Percentiles rank a stretch among this genome's conserved stretches.
Conservation (phyloP, 2,113 vertebrate genomes). For the Calcarius ornatus region DNA sequence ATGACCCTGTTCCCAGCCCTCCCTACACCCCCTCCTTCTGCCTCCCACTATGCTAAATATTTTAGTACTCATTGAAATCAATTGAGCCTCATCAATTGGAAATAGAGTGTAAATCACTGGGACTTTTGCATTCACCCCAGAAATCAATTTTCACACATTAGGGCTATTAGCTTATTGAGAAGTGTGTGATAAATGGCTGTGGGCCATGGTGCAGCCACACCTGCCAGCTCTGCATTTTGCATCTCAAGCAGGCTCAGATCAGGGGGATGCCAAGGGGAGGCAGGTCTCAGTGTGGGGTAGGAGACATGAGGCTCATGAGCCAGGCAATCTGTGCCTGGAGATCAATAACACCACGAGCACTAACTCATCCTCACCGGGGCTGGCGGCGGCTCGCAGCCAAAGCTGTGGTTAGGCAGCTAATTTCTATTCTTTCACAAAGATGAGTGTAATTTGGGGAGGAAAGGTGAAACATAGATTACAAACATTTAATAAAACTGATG, state of each 20-base stretch:
- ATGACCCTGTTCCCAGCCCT: neutral
- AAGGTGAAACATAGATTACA: neutral
- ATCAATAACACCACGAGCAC: constrained; percentile 61
- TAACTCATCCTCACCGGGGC: constrained; percentile 39
- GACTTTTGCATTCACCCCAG: constrained; percentile 72
- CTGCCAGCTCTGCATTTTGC: constrained; percentile 35
- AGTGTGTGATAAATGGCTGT: constrained; percentile 71
- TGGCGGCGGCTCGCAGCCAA: constrained; percentile 10
- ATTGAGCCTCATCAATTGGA: constrained; percentile 84
- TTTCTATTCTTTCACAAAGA: neutral
- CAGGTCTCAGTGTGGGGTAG: neutral
- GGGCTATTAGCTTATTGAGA: constrained; percentile 88
- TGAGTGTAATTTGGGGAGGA: constrained; percentile 34
- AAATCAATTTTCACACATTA: constrained; percentile 98
- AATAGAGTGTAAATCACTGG: constrained; percentile 84
- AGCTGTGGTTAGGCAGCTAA: constrained; percentile 13
- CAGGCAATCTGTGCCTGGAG: constrained; percentile 16
- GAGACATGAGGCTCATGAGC: neutral
- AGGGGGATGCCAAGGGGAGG: neutral
- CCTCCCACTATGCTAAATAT: constrained; percentile 69
- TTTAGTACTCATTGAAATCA: constrained; percentile 82
- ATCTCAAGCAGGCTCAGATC: neutral
- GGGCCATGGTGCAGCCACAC: constrained; percentile 44
- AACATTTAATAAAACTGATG: constrained; percentile 52
- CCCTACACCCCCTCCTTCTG: neutral